phyloP scores from a whole-genome alignment of 2,113 vertebrate genomes.

The Bos indicus region DNA sequence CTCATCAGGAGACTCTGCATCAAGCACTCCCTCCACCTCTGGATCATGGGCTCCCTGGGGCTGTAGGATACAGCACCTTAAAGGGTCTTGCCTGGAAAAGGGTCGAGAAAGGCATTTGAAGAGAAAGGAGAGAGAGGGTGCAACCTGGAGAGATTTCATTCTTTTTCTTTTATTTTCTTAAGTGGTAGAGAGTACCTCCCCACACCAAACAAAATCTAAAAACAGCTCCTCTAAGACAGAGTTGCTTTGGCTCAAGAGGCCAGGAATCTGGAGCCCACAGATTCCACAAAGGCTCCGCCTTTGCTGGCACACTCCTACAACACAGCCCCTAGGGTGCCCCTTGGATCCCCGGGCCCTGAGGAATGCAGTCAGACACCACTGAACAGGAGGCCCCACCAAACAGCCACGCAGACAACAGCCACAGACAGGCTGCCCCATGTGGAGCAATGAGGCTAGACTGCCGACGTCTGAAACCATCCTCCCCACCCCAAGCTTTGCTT shows the following conservation, averaged over 20 bases:
- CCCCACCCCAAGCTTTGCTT: neutral
- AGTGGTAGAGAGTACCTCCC: neutral
- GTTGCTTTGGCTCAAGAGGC: neutral
- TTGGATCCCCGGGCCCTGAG: neutral
- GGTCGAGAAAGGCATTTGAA: neutral
- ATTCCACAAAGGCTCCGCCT: neutral
- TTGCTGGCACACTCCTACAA: neutral
- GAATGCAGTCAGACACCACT: neutral
- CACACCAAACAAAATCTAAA: neutral
- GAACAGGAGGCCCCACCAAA: neutral
- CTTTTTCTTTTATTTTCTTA: neutral
- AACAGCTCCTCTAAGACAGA: neutral
- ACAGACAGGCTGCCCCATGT: neutral
- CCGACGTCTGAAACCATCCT: neutral
- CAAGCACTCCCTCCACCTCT: neutral
- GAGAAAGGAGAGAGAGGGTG: neutral
- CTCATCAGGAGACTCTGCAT: neutral
- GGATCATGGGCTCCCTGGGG: neutral
- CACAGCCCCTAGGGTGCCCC: accelerated
- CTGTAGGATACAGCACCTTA: neutral
- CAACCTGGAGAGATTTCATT: neutral
- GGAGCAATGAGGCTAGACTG: neutral
- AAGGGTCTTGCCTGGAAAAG: neutral
- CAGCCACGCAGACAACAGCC: accelerated
- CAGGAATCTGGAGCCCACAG: accelerated